Evolutionary conservation across 1,140 invertebrate genomes (phyloP), one percentile per base, ranked within the genome.

Genomic region (Caerostris darwini): DNA sequence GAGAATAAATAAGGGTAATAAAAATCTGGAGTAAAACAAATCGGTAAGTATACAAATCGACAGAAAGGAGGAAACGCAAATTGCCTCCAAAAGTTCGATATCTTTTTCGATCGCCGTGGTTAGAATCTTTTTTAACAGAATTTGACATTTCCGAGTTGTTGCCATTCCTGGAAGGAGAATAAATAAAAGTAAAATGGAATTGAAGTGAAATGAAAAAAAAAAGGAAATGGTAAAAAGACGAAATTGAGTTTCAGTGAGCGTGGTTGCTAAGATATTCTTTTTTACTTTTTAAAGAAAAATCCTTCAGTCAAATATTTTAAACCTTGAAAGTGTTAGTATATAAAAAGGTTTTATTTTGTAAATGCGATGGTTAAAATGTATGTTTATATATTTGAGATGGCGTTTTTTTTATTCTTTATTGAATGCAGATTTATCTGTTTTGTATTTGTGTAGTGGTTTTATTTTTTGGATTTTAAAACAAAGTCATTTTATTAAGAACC

Each of bases 121-220:
- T 34, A 77, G 34, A 77, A 77, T 77, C 34, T 77, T 69, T 77
- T 77, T 77, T 77, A 77, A 77, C 69, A 77, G 69, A 77, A 77
- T 77, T 34, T 77, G 69, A 77, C 69, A 77, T 77, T 77, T 77
- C 5, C 19, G 69, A 77, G 69, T 77, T 77, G 69, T 53, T 77
- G 19, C 69, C 69, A 50, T 10, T 77, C n/a, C 34, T 14, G 34
- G 19, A 12, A 34, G 34, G n/a, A n/a, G 34, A 50, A 77, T 12
- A 77, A 77, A 34, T 77, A 77, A 77, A n/a, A n/a, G n/a, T n/a
- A n/a, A n/a, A n/a, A 77, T 34, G 17, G 10, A 77, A 77, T 19
- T 34, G 19, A 19, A 19, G 8, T 34, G 7, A 77, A 77, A 77
- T 12, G 19, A 77, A 77, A 61, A 61, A 17, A 4, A 34, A n/a